Evolutionary conservation across 1,140 invertebrate species (phyloP).

Genomic region (Dreissena rostriformis): DNA sequence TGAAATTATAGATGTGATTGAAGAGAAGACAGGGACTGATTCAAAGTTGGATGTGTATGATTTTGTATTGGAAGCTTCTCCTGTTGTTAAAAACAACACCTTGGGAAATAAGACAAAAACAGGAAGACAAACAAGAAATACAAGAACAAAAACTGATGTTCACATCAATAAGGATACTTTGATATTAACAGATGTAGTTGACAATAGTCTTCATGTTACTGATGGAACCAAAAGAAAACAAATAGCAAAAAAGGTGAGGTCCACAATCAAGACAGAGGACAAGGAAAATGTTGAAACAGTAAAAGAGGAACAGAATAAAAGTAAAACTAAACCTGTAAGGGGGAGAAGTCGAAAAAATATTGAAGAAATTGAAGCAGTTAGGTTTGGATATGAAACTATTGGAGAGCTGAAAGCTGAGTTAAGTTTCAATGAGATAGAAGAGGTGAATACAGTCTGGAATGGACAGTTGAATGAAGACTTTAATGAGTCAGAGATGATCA

Average conservation of each 20-base stretch:
- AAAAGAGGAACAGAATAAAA: not conserved
- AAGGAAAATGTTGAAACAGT: not conserved
- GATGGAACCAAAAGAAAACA: too few species aligned
- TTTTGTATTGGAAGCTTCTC: conserved; percentile 36
- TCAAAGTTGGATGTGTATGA: conserved; percentile 32
- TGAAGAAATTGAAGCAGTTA: not conserved
- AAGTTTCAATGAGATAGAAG: too few species aligned
- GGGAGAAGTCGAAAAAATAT: not conserved
- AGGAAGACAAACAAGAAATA: not conserved
- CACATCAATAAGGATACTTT: too few species aligned
- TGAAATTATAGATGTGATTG: too few species aligned
- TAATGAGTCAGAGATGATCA: too few species aligned
- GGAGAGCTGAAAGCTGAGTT: too few species aligned
- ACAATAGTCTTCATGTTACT: too few species aligned
- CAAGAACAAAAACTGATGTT: conserved; percentile 11
- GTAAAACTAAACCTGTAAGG: not conserved
- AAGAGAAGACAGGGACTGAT: too few species aligned
- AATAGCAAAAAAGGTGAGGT: too few species aligned
- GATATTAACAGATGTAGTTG: too few species aligned
- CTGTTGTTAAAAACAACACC: conserved; percentile 31
- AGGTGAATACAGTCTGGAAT: too few species aligned
- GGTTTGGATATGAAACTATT: not conserved
- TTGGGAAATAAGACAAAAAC: not conserved
- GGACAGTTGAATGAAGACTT: too few species aligned
- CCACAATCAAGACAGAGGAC: not conserved